A percentile compares a stretch with the other conserved stretches of the same genome.
Evolutionary conservation across 2,113 vertebrate genomes (phyloP).

Genomic region (Isurus oxyrinchus): DNA sequence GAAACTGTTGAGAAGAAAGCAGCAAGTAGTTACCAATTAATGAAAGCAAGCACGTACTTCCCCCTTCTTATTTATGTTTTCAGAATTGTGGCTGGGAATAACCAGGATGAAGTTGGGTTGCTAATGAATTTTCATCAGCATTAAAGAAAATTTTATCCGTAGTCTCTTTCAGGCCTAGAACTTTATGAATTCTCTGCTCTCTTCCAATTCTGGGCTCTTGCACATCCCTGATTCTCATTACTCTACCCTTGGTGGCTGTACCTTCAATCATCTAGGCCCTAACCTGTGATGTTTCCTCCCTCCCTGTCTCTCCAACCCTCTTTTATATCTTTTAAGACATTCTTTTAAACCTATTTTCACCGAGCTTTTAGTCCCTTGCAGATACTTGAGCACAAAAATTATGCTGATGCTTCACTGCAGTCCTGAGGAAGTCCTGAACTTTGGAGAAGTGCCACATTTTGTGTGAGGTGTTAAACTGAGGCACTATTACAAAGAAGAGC

Average conservation of each 20-base stretch:
- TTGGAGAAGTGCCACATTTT: too few relatives aligned
- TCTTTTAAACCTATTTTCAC: background rate
- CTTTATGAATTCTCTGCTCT: background rate
- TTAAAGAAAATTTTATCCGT: background rate
- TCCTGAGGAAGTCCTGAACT: too few relatives aligned
- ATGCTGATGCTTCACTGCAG: too few relatives aligned
- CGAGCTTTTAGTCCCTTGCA: too few relatives aligned
- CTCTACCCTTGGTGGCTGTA: too few relatives aligned
- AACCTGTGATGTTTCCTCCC: background rate
- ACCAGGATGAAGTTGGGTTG: background rate
- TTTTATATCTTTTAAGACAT: background rate
- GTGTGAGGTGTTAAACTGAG: too few relatives aligned
- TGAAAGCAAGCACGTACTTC: background rate
- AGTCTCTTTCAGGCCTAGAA: background rate
- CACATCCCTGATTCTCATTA: too few relatives aligned
- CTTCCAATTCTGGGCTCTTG: background rate
- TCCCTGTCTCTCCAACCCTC: background rate
- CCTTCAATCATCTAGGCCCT: too few relatives aligned
- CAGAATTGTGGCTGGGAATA: background rate
- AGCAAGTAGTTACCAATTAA: background rate
- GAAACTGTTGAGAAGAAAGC: background rate
- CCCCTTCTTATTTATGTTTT: background rate
- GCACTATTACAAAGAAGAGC: too few relatives aligned
- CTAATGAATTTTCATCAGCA: background rate
- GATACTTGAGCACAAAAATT: too few relatives aligned